These are phyloP conservation scores for Conus betulinus DNA, from an alignment of 1,140 invertebrate species.

Conservation along the genomic window DNA sequence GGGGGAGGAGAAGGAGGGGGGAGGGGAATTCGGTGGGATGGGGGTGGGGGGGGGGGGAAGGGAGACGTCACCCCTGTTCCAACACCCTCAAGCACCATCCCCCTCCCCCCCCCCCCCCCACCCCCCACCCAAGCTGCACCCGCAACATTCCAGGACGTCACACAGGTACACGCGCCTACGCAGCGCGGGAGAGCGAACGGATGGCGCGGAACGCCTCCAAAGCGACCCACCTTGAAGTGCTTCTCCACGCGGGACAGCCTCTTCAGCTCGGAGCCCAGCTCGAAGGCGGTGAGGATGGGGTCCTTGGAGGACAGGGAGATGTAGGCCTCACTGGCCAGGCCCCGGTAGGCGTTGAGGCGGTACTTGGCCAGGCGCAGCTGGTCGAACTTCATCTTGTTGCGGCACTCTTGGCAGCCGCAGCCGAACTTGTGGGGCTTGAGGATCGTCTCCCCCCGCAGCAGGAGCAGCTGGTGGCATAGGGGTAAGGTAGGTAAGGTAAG, in stretches of 20 bases:
- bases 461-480: slow-evolving; percentile 75
- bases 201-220: too few species aligned
- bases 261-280: slow-evolving; percentile 79
- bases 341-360: slow-evolving; percentile 73
- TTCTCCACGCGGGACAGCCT: slow-evolving; percentile 73
- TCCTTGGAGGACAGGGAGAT: slow-evolving; percentile 82
- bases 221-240: slow-evolving; percentile 77
- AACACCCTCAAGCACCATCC: too few species aligned
- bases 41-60: too few species aligned
- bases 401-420: slow-evolving; percentile 80
- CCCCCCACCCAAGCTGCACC: too few species aligned
- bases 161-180: too few species aligned
- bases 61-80: too few species aligned
- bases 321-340: slow-evolving; percentile 77
- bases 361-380: slow-evolving; percentile 71
- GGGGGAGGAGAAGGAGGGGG: too few species aligned
- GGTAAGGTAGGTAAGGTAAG: too few species aligned
- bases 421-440: slow-evolving; percentile 79
- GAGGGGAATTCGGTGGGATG: too few species aligned
- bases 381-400: slow-evolving; percentile 76
- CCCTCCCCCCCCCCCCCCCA: too few species aligned
- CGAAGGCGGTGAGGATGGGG: slow-evolving; percentile 82
- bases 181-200: too few species aligned
- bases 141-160: too few species aligned
- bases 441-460: slow-evolving; percentile 71